Evolutionary conservation across 2,113 vertebrate genomes (phyloP), one percentile per base, ranked within the genome.

Genomic region (Salminus brasiliensis): DNA sequence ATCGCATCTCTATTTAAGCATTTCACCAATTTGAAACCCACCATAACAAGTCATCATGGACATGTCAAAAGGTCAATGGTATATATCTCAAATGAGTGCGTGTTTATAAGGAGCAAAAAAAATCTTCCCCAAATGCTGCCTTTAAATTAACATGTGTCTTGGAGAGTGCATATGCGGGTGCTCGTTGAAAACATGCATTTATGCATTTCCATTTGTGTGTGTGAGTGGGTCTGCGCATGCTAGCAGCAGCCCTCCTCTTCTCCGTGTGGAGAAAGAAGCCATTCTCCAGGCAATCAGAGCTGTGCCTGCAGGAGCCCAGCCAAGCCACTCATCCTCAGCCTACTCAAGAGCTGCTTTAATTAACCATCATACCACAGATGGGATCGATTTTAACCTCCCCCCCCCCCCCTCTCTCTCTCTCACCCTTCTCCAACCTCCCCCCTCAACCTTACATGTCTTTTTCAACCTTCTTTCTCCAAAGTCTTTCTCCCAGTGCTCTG

Each of bases 291-390:
- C 98, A 98, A 98, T 98, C 97, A 98, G 96, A 91, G 90, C 91
- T 88, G 89, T 90, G 92, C 94, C 96, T 97, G 95, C 95, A 96
- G 95, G 96, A 97, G 95, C 95, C 95, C 95, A 95, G 96, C 97
- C 95, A 94, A 95, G 94, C 94, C 95, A 95, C 97, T 98, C 96
- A 96, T 97, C 96, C 95, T 95, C 93, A 94, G 95, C 94, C 95
- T 93, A 91, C 94, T 97, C 95, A 95, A 98, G 96, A 97, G 96
- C 95, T 95, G 96, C 96, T 97, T 98, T 98, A 98, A 98, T 98
- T 98, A 98, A 98, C 97, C 96, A 97, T 97, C 97, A 97, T 97
- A 96, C 95, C 95, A 95, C 97, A 98, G 97, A 98, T 98, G 97
- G 96, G 97, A 98, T 98, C 97, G 96, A 98, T 98, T 98, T 95